These are phyloP conservation scores for Philantomba maxwellii DNA, from an alignment of 2,113 vertebrate genomes.

Conservation along the genomic window DNA sequence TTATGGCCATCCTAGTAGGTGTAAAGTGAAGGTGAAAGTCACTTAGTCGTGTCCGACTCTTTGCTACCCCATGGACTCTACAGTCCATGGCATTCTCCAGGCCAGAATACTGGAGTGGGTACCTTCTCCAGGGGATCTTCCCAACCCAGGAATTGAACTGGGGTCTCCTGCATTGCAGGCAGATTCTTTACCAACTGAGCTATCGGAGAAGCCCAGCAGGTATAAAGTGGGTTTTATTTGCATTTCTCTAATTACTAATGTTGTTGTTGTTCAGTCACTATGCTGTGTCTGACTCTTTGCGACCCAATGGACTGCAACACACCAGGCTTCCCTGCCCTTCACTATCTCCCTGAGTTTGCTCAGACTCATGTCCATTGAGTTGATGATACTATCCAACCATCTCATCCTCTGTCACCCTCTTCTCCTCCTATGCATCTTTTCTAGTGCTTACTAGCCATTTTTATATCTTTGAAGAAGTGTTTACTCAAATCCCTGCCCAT, in stretches of 20 bases:
- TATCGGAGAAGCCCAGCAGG: not conserved
- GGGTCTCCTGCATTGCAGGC: not conserved
- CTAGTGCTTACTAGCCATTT: not conserved
- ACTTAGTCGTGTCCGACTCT: not conserved
- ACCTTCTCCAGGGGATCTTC: not conserved
- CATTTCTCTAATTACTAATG: not conserved
- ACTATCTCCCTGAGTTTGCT: not conserved
- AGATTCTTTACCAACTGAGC: not conserved
- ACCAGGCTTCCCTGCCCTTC: not conserved
- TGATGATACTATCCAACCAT: not conserved
- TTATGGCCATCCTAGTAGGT: not conserved
- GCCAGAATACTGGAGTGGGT: not conserved
- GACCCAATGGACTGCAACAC: not conserved
- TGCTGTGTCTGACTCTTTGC: not conserved
- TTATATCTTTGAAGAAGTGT: not conserved
- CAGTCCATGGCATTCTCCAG: not conserved
- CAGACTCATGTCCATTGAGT: not conserved
- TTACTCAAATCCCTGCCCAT: not conserved
- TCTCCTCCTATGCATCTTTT: not conserved
- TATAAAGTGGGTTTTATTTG: not conserved
- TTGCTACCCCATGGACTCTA: not conserved
- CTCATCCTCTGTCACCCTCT: not conserved
- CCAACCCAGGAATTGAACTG: not conserved
- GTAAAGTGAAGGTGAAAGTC: not conserved
- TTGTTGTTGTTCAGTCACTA: not conserved